Evolutionary conservation across 2,797 vertebrate genomes (phyloP), one percentile per base, ranked within the genome.

Genomic region (Macroramphosus scolopax): DNA sequence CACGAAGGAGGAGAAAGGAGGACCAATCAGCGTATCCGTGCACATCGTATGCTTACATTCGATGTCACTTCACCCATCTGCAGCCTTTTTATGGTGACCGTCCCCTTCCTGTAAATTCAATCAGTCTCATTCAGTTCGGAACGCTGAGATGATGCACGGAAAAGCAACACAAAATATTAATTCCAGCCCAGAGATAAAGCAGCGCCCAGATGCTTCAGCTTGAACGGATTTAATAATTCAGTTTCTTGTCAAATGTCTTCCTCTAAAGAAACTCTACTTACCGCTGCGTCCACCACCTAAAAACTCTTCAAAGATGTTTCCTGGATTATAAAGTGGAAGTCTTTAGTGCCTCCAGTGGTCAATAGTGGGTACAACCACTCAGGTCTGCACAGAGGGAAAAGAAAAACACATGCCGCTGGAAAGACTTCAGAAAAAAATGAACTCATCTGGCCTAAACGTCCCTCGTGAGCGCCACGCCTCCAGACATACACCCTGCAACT

Each of bases 81-180:
- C 78, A 69, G 63, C 48, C 51, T 56, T 79, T 82, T 82, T 82
- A 75, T 68, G 59, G 59, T 70, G 68, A 55, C 78, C 73, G 62
- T 66, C 62, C 63, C 48, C 61, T 74, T 82, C 76, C 71, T 74
- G 70, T 76, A 81, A 79, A 79, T 67, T 55, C 73, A 73, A 78
- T 83, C 73, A 72, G 61, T 79, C 60, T 79, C 77, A 83, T 80
- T 84, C 75, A 84, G 82, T 82, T 80, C 69, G 60, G n/a, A n/a
- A n/a, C 50, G 72, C 64, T 75, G 69, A 83, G 80, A 47, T 78
- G 77, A 83, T 77, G 72, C 77, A 83, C 82, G 68, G 56, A 58
- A 81, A 77, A 58, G 74, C 61, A 83, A 76, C 61, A 75, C 55
- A 66, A 71, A 75, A 50, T 71, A 63, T 62, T 74, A 52, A 78